Base-by-base conservation (phyloP, 2,888 invertebrate species). In the Polymixis lichenea region DNA sequence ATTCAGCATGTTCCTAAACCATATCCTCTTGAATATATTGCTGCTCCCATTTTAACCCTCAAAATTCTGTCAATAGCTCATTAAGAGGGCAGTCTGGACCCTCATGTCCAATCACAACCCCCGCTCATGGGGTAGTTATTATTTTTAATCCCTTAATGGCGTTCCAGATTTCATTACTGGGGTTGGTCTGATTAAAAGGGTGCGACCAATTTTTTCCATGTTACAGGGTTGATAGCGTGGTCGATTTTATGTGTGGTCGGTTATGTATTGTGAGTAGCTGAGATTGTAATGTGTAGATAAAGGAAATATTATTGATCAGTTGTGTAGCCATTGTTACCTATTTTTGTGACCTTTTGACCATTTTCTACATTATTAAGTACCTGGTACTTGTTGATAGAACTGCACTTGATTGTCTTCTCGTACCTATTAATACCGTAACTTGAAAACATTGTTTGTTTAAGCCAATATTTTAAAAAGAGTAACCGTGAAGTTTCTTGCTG, bases 91-190 rank as follows among this genome's bases (percentile, higher is more conserved):
- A 90, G 89, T 87, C 84, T 87, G 90, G 86, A 78, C 91, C 92
- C 90, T 88, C 89, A 88, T 84, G 90, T 86, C 95, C 92, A 94
- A 94, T 93, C 86, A 90, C 85, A 85, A 88, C 92, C 91, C 94
- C 87, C 89, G 86, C 85, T 87, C 82, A 78, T 85, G 87, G 92
- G 94, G 92, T 89, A 92, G 95, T 95, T 96, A 96, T 96, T 96
- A 96, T 96, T 96, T 96, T 96, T 96, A 96, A 96, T 96, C 96
- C 95, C 95, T 94, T 96, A 95, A 96, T 96, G 96, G 95, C 94
- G 93, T 92, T 92, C 94, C 95, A 96, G 96, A 96, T 96, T 96
- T 96, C 94, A 96, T 96, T 96, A 95, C 93, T 91, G 92, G 95
- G 95, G 94, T 89, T 91, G 91, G 91, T 79, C 92, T 95, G 95